Evolutionary conservation across 2,797 vertebrate species (phyloP), one percentile per base, ranked within the genome.

Genomic region (Protosalanx chinensis): DNA sequence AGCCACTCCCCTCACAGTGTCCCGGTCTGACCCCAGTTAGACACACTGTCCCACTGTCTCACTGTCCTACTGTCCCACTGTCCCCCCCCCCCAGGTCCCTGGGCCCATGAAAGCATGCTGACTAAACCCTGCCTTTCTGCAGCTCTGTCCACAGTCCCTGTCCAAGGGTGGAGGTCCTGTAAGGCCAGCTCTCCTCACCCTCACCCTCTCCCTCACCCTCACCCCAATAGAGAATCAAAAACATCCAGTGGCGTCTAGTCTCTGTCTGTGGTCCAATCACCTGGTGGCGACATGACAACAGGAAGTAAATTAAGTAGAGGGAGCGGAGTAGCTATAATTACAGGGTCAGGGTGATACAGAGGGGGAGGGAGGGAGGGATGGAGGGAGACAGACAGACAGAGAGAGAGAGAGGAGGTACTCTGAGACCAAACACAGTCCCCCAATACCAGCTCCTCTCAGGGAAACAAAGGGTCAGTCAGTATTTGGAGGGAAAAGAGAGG

Each of bases 61-160:
- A 3, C 41, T 46, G 41, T 46, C 41, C 41, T 3, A 46, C 8
- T 46, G 41, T 46, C 41, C 41, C 41, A 12, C 41, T 12, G 41
- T 12, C 72, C 56, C 32, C 81, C 76, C 67, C 64, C 84, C 84
- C 62, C 75, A 86, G 85, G 77, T 75, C 77, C 80, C 76, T 82
- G 71, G 29, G 32, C 16, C 6, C 15, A 85, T 81, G 90, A 87
- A 90, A 87, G 90, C 87, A 87, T 89, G 23, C 77, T 73, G 71
- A 79, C 80, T 79, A 75, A 84, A 75, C 76, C 79, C 71, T 78
- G 74, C 33, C 16, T 84, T 59, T 71, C 35, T 62, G 35, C 29
- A 18, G 30, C 32, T 18, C 7, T 53, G 81, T 79, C 69, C 68
- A 64, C 53, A 61, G 78, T 77, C 62, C 32, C 82, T 89, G 91